Base-by-base conservation (phyloP, 2,888 invertebrate species). In the Drosophila birchii region DNA sequence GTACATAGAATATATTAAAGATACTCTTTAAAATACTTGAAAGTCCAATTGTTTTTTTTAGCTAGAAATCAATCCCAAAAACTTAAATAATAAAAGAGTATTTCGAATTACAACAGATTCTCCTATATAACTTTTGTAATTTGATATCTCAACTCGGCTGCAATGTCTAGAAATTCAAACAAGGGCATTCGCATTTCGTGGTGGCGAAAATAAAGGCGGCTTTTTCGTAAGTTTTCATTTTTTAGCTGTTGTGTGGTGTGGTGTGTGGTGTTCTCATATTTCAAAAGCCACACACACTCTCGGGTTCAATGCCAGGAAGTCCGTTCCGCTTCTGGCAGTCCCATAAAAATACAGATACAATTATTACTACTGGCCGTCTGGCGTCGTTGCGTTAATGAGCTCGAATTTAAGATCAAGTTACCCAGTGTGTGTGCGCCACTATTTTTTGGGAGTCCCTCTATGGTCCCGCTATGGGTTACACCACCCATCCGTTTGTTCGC, bases 271-370 rank as follows among this genome's bases (percentile, higher is more conserved):
- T 64, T 85, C 76, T 84, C 76, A 74, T 68, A 66, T 84, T 88
- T 84, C 84, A 78, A 32, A 75, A 79, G 83, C 75, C 64, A 41
- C 76, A 80, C 82, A 85, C 36, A 53, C 51, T 51, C 70, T 61
- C 63, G 64, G 45, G 86, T 74, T 84, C 84, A 84, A 86, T 84
- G 84, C 83, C 84, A 88, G 84, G 88, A 84, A 84, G 84, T 84
- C 76, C 56, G 84, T 77, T 86, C 84, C 78, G 84, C 79, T 85
- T 86, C 78, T 61, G 78, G 53, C 82, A 72, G 73, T 63, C 70
- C 79, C 59, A 70, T 70, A 69, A 53, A 70, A 53, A 70, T 70
- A 70, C 70, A 71, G 62, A 67, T 76, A 63, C 62, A 78, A 73
- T 62, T 71, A 72, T 74, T 68, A 76, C 39, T 44, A 18, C n/a